These are phyloP conservation scores for Syrmaticus mikado DNA, from an alignment of 2,113 vertebrate species.

Conservation along the genomic window DNA sequence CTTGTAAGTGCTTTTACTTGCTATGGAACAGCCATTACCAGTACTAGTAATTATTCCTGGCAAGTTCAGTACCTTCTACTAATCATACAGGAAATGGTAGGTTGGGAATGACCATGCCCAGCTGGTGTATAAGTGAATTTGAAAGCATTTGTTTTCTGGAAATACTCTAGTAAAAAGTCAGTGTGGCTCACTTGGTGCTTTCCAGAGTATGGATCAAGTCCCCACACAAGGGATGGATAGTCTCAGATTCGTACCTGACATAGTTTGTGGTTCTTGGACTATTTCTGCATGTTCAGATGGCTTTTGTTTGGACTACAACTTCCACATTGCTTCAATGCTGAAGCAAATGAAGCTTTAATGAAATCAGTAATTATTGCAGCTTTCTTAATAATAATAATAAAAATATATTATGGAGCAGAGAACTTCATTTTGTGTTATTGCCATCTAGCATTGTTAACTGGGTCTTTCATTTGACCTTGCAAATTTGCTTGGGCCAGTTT, in stretches of 20 bases:
- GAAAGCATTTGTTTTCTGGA: not conserved
- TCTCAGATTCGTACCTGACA: not conserved
- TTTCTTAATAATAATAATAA: not conserved
- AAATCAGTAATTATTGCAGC: not conserved
- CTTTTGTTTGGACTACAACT: not conserved
- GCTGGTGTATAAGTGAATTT: not conserved
- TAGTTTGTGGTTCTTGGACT: not conserved
- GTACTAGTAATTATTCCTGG: not conserved
- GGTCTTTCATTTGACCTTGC: not conserved
- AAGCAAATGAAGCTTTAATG: not conserved
- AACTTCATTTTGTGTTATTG: not conserved
- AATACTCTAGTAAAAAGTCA: not conserved
- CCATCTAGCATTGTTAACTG: not conserved
- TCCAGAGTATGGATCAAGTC: not conserved
- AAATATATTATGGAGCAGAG: not conserved
- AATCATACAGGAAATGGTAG: accelerated
- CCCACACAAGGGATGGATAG: not conserved
- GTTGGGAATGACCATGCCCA: not conserved
- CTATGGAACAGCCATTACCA: not conserved
- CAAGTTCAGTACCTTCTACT: not conserved
- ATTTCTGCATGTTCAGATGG: not conserved
- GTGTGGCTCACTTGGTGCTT: not conserved
- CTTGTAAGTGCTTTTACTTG: not conserved
- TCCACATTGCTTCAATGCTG: not conserved
- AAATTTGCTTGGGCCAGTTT: not conserved